Base-by-base conservation (phyloP, 2,113 vertebrate species). In the Leptodactylus fuscus region DNA sequence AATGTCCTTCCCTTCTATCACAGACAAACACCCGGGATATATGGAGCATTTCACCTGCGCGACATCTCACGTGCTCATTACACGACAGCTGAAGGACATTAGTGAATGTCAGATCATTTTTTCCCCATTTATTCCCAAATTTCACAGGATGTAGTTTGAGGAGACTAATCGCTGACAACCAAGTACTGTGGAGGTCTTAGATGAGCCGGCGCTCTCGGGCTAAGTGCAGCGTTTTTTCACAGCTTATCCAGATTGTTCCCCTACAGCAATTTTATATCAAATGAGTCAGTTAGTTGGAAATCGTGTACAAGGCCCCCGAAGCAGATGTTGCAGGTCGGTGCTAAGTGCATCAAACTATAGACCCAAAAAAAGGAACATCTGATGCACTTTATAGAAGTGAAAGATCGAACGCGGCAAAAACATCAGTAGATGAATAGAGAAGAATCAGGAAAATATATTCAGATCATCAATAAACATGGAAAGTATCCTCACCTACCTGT, bases 181-280 rank as follows among this genome's bases (percentile, higher is more conserved):
- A 20, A 58, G 38, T 36, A 8, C 51, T 38, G 51, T 34, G 8
- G 13, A 36, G 75, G 75, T 16, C 49, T 38, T 18, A 60, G 53
- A 36, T 79, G 36, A 79, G 29, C 77, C 10, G 77, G 34, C 4
- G 53, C 53, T 80, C n/a, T 24, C 36, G 2, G 77, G 51, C 76
- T 80, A 60, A 60, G 38, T 41, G 53, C 76, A 24, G 48, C 77
- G n/a, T 89, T 88, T n/a, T 36, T 89, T 88, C 86, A 58, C 83
- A 83, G 83, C 85, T 91, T 82, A 92, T 85, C 87, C 85, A 90
- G 90, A 91, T 89, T 91, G 88, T 86, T 29, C 49, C 62, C 88
- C 89, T 85, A 44, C 80, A 90, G 87, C 88, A 90, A 84, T 87
- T 91, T 90, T 82, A 85, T 91, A 92, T 91, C 74, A 89, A 93